Evolutionary conservation across 2,888 invertebrate species (phyloP), one percentile per base, ranked within the genome.

Genomic region (Plemyria rubiginata): DNA sequence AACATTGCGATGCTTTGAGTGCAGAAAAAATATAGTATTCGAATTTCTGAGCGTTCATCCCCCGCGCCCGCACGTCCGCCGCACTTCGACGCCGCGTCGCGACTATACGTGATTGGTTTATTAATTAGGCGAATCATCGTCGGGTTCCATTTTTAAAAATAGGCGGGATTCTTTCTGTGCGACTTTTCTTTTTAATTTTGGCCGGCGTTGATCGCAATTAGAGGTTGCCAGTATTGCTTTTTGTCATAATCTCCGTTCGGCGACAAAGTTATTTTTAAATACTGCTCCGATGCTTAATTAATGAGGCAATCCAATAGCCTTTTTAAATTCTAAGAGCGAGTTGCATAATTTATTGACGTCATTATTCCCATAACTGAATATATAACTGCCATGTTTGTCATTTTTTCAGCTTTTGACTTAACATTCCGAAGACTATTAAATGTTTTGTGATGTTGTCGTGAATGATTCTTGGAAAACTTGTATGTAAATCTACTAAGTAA

Each of bases 81-180:
- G 91, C 91, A 83, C 91, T 87, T 88, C 88, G 87, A 82, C 85
- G 90, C 90, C 92, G 92, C 90, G 91, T 90, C 92, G 88, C 90
- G 88, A 88, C 85, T 89, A 91, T 90, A 92, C 92, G 92, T 92
- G 92, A 92, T 92, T 92, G 92, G 92, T 90, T 92, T 92, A 92
- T 92, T 92, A 92, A 92, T 92, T 92, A 92, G 90, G 88, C 91
- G 92, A 92, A 91, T 92, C 91, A 92, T 91, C 91, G 78, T 79
- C 83, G 81, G 84, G 84, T 84, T 84, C 79, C 86, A 86, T 92
- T 92, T 92, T 92, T 89, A 91, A 92, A 92, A 92, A 92, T 92
- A 92, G 92, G 91, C 90, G 91, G 92, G 92, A 92, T 92, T 91
- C 90, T 91, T 92, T 80, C 84, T 84, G 85, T 86, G 87, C 79